A percentile compares a stretch with the other conserved stretches of the same genome.
These are phyloP conservation scores for Stegophylla sp. DNA, from an alignment of 2,888 invertebrate genomes.

Conservation along the genomic window DNA sequence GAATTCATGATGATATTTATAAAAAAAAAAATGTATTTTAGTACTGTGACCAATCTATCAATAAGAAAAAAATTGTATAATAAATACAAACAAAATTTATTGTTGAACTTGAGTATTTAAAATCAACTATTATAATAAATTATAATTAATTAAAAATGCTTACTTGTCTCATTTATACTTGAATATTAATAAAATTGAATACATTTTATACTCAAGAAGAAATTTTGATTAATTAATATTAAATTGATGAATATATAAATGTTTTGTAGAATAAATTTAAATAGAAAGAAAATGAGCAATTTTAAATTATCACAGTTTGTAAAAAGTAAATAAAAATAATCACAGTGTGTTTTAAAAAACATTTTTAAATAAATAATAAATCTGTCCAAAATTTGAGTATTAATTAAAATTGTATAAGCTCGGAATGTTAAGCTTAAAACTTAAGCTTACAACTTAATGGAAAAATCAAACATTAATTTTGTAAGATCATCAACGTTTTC, in stretches of 20 bases:
- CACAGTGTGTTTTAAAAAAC: conserved; percentile 38
- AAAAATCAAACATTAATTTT: conserved; percentile 28
- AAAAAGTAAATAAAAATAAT: conserved; percentile 57
- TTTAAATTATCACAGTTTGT: conserved; percentile 57
- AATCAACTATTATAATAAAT: neutral
- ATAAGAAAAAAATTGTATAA: conserved; percentile 2
- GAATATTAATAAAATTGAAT: too few relatives aligned
- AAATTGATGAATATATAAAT: conserved; percentile 10
- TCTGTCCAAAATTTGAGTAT: neutral
- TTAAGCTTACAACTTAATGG: conserved; percentile 17
- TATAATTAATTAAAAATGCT: too few relatives aligned
- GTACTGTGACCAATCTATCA: conserved; percentile 28
- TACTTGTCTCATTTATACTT: too few relatives aligned
- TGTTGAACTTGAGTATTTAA: neutral
- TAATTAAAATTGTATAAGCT: conserved; percentile 39
- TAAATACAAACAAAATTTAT: conserved; percentile 13
- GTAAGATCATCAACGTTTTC: conserved; percentile 50
- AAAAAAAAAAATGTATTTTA: conserved; percentile 14
- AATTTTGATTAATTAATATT: neutral
- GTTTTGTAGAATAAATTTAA: conserved; percentile 11
- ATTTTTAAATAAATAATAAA: conserved; percentile 20
- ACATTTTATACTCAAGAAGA: neutral
- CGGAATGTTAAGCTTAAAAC: conserved; percentile 47
- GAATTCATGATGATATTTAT: conserved; percentile 38
- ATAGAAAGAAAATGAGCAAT: conserved; percentile 51